Conservation (phyloP, 2,888 invertebrate genomes). For the Conomelus anceps region DNA sequence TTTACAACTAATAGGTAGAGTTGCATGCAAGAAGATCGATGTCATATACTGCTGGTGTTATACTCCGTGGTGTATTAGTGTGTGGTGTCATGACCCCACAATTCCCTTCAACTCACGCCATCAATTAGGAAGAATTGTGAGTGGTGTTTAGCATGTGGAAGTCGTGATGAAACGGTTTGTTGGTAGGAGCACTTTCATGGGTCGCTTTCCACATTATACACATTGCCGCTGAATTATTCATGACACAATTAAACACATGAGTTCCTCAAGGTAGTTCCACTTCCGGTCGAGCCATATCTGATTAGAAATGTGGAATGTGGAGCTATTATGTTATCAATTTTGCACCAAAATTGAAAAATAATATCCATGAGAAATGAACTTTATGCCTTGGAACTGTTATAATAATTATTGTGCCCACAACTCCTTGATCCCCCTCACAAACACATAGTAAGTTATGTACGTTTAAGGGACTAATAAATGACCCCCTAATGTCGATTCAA, state of each 20-base stretch:
- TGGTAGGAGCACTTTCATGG: neutral
- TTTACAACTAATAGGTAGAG: neutral
- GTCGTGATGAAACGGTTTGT: neutral
- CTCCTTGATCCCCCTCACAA: too few relatives aligned
- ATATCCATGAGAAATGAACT: neutral
- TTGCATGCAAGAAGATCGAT: neutral
- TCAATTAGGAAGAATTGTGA: neutral
- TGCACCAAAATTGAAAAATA: neutral
- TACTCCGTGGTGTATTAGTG: neutral
- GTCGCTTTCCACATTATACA: neutral
- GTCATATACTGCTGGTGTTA: neutral
- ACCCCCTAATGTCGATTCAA: neutral
- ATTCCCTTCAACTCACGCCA: neutral
- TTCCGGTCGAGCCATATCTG: neutral
- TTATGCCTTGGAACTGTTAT: neutral
- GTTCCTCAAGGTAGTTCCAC: neutral
- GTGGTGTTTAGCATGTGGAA: neutral
- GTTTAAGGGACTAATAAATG: neutral
- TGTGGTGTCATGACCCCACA: neutral
- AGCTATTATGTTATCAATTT: neutral
- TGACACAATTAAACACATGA: neutral
- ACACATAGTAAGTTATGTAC: neutral
- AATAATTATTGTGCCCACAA: neutral
- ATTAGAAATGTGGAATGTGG: neutral
- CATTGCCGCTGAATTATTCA: neutral